Conservation (phyloP, 2,888 invertebrate genomes). For the Mythimna albipuncta region DNA sequence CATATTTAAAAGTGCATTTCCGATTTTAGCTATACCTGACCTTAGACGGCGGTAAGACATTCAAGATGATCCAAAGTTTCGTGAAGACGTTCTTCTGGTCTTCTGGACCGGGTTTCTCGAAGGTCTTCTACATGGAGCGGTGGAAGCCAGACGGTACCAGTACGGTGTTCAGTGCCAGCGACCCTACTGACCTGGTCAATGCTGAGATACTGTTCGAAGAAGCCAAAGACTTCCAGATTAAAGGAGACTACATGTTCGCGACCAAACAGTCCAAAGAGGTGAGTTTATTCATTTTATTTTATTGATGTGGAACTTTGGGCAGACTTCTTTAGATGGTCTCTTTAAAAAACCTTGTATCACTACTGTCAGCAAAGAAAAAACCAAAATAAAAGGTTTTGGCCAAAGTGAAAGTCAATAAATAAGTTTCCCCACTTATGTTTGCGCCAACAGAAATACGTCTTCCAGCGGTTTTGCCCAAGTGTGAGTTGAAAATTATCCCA, state of each 20-base stretch:
- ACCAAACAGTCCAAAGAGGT: conserved; percentile 92
- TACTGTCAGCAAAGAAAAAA: background rate
- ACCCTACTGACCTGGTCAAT: conserved; percentile 87
- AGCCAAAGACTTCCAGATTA: conserved; percentile 95
- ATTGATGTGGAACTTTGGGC: background rate
- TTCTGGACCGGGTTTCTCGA: conserved; percentile 84
- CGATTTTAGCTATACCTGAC: conserved; percentile 94
- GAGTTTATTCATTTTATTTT: conserved; percentile 68
- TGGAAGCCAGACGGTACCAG: conserved; percentile 92
- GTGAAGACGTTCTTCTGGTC: conserved; percentile 96
- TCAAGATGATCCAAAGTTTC: conserved; percentile 92
- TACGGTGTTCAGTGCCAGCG: conserved; percentile 93
- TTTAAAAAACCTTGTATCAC: background rate
- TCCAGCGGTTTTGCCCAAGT: no score
- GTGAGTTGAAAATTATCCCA: no score
- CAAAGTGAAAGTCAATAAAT: conserved; percentile 13
- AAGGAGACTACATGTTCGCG: conserved; percentile 96
- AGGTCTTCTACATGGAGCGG: conserved; percentile 93
- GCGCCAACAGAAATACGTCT: background rate
- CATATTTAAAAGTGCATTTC: background rate
- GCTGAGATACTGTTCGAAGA: conserved; percentile 91
- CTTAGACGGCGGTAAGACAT: conserved; percentile 93
- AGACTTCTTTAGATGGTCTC: background rate
- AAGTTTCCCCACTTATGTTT: background rate
- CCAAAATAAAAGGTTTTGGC: background rate